Evolutionary conservation across 2,113 vertebrate genomes (phyloP), one percentile per base, ranked within the genome.

Genomic region (Cyphomyrus plagiostoma): DNA sequence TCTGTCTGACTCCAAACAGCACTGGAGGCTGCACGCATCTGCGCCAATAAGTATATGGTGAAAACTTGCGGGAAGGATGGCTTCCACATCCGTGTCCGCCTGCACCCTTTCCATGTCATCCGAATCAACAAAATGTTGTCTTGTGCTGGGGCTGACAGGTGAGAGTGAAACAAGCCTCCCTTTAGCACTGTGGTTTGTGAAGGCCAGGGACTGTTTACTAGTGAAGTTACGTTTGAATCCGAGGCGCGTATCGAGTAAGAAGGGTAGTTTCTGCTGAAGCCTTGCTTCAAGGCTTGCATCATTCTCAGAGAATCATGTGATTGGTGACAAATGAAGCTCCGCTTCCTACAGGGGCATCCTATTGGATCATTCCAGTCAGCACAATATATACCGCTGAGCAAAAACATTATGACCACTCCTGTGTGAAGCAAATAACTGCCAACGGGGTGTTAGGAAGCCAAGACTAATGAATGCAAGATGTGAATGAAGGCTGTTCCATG

Each of bases 91-190:
- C 94, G 98, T 0, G 96, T 98, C 92, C 95, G 97, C 1, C 97
- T 98, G 88, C 97, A 98, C 88, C 98, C 97, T 84, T 99, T 98
- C 96, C 98, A 99, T 0, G 97, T 98, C 92, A 98, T 98, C 94
- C 96, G 97, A 42, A 99, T 98, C 96, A 98, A 99, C 96, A 99
- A 99, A 94, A 99, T 98, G 98, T 96, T 98, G 35, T 99, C 97
- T 85, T 98, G 97, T 11, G 97, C 97, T 49, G 98, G 97, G 56
- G 97, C 98, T 93, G 97, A 98, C 92, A 97, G 97, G 97, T 98
- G 90, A 95, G 95, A 1, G n/a, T 52, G 49, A 42, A 80, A 5
- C 15, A 2, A 17, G 17, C 30, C 35, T 39, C 35, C 74, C 35
- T 80, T 35, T 19, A 42, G 35, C 15, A 6, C 6, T 39, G 30